Base-by-base conservation (phyloP, 2,888 invertebrate genomes). In the Drosophila colorata region DNA sequence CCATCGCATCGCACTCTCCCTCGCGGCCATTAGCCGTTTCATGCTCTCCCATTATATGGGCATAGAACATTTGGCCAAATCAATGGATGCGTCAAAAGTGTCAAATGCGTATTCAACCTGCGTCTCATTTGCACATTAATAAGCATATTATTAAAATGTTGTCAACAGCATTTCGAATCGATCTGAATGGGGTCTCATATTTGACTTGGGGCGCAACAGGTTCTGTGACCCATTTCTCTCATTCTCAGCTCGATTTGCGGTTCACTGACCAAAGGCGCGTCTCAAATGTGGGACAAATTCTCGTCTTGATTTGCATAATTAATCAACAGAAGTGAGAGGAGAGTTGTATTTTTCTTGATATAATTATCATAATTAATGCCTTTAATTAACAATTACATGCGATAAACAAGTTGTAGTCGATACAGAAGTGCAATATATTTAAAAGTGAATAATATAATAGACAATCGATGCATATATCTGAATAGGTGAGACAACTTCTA, bases 121-220 rank as follows among this genome's bases (percentile, higher is more conserved):
- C 57, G 41, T 41, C 76, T 72, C 85, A 77, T 87, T 81, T 79
- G 73, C 87, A 87, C 87, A 75, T 87, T 84, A 72, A 84, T 84
- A 74, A 75, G 72, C 71, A 57, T 65, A 72, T 82, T 80, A 85
- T 85, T 82, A 52, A 74, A 86, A 78, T 80, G 53, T 61, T 69
- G 57, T 76, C 61, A 78, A 63, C 71, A 69, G n/a, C 33, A 1
- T 13, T 60, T 60, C 46, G 28, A 58, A 28, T 23, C 33, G 40
- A 64, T 52, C 53, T 47, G 37, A 28, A 56, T 23, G 51, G 13
- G 16, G 16, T 20, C 25, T 51, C 37, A 16, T 25, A 28, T 65
- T 20, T 48, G 23, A 38, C 70, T 40, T 11, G 33, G 44, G 43
- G 38, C 46, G 18, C 58, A 85, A 80, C 88, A 69, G 86, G 85